Base-by-base conservation (phyloP, 2,888 invertebrate species). In the Drosophila phalerata region DNA sequence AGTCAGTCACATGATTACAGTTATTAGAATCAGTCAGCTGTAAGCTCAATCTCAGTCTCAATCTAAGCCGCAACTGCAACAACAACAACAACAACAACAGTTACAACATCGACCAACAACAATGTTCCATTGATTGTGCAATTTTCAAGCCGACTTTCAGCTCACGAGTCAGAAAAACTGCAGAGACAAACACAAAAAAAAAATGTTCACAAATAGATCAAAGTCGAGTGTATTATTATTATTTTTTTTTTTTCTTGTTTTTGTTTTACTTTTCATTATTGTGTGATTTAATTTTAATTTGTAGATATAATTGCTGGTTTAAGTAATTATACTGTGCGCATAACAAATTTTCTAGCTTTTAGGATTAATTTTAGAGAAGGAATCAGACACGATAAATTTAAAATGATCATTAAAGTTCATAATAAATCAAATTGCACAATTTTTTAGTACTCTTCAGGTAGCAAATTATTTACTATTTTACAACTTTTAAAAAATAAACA, bases 1-100 rank as follows among this genome's bases (percentile, higher is more conserved):
- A 13, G 47, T 28, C 13, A 11, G 52, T 51, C 55, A 32, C 30
- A 38, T 53, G 43, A 61, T 67, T 43, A 72, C 38, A 48, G 19
- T 43, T 17, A 58, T 53, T 67, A 45, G 30, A 37, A 30, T 11
- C 22, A 28, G 37, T 42, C 38, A 13, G 48, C 43, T 51, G 22
- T 52, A 15, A 45, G 42, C 51, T 60, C 28, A 37, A 43, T 11
- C 43, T 34, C 34, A 45, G 38, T n/a, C 51, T 61, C n/a, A 34
- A 37, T 10, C 43, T 17, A 48, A 40, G 34, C 42, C 40, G 32
- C 48, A 61, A 34, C 10, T 42, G 28, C 48, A 60, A 42, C 49
- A 9, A 15, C 22, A 2, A 42, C 42, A 42, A 42, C 40, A 40
- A 40, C 19, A 19, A 17, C 1, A 5, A 42, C 11, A 19, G 13